These are phyloP conservation scores for Mugil cephalus DNA, from an alignment of 2,113 vertebrate genomes.

Conservation along the genomic window DNA sequence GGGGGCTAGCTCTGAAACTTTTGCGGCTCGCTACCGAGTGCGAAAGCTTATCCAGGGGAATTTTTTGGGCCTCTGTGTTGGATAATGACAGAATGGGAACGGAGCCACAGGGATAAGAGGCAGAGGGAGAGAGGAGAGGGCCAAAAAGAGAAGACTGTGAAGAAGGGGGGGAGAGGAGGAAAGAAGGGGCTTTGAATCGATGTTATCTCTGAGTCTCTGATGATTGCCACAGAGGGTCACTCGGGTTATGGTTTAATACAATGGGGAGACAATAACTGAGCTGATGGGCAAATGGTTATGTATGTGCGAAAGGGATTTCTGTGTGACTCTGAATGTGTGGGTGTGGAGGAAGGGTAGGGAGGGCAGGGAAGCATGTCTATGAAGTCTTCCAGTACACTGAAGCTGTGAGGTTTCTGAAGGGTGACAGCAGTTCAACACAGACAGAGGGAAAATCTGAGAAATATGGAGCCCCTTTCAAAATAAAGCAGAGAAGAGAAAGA, in stretches of 20 bases:
- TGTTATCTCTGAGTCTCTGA: conserved; percentile 69
- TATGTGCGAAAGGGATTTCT: conserved; percentile 5
- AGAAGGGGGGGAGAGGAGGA: conserved; percentile 26
- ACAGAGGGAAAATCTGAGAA: conserved; percentile 28
- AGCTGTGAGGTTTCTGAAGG: conserved; percentile 67
- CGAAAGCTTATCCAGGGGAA: conserved; percentile 70
- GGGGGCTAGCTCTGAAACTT: conserved; percentile 32
- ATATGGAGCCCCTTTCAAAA: conserved; percentile 34
- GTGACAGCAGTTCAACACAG: conserved; percentile 56
- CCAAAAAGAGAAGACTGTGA: conserved; percentile 52
- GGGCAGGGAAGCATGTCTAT: conserved; percentile 57
- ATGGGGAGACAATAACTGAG: conserved; percentile 49
- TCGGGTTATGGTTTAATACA: conserved; percentile 60
- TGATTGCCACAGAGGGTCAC: conserved; percentile 65
- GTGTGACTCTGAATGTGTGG: conserved; percentile 48
- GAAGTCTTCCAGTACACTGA: conserved; percentile 70
- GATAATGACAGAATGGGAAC: conserved; percentile 80
- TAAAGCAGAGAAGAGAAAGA: conserved; percentile 28
- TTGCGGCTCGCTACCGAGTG: conserved; percentile 57
- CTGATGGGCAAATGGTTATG: conserved; percentile 47
- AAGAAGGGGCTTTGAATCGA: conserved; percentile 62
- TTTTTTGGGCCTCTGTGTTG: conserved; percentile 65
- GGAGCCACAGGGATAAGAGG: conserved; percentile 69
- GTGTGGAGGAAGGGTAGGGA: conserved; percentile 39
- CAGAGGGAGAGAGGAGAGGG: conserved; percentile 29